Percentiles rank a stretch among this genome's conserved stretches.
phyloP scores from a whole-genome alignment of 2,113 vertebrate genomes.

The Polypterus senegalus region DNA sequence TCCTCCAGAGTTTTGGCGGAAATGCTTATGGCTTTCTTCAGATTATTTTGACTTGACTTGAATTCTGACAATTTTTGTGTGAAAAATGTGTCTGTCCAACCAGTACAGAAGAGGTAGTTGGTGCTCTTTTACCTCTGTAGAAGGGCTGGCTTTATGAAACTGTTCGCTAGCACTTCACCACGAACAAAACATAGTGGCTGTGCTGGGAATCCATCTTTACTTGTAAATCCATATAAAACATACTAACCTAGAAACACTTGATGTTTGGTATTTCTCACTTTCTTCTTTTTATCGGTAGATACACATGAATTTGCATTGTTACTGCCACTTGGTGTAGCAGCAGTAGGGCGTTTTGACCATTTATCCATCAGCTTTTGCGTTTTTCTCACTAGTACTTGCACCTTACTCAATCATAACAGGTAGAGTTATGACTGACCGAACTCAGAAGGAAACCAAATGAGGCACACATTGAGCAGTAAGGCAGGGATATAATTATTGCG shows the following conservation, averaged over 20 bases:
- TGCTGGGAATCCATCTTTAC: background rate
- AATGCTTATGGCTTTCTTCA: conserved; percentile 12
- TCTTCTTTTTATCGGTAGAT: background rate
- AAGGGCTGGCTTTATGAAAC: conserved; percentile 8
- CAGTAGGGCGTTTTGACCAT: too few relatives aligned
- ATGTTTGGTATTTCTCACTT: conserved; percentile 1
- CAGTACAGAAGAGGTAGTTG: conserved; percentile 4
- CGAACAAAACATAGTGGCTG: conserved; percentile 6
- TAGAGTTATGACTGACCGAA: too few relatives aligned
- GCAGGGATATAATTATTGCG: too few relatives aligned
- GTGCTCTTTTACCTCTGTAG: conserved; percentile 10
- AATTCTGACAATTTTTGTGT: conserved; percentile 14
- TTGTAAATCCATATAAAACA: conserved; percentile 6
- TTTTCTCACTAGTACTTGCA: too few relatives aligned
- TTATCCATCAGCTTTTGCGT: too few relatives aligned
- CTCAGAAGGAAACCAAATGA: too few relatives aligned
- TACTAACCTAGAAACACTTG: background rate
- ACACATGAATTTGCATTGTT: too few relatives aligned
- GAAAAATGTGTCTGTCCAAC: conserved; percentile 11
- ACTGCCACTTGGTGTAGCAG: too few relatives aligned
- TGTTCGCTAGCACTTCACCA: conserved; percentile 8
- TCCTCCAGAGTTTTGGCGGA: conserved; percentile 14
- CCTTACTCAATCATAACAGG: too few relatives aligned
- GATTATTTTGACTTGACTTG: conserved; percentile 8
- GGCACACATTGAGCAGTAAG: too few relatives aligned